Evolutionary conservation across 2,888 invertebrate species (phyloP).

Genomic region (Polydrusus pterygomalis): DNA sequence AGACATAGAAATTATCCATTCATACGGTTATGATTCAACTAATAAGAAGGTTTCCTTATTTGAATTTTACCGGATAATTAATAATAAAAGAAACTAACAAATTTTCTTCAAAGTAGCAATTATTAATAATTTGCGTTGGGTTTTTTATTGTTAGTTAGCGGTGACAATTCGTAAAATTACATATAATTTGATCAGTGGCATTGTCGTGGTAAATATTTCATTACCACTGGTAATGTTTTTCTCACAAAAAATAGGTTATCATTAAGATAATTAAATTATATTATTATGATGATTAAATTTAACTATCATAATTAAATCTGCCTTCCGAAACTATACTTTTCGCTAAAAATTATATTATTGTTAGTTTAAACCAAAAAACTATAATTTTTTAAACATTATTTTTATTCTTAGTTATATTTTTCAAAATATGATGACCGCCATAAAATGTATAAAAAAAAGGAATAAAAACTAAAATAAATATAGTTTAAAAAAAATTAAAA

Average conservation of each 20-base stretch:
- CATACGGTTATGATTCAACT: slow-evolving; percentile 52
- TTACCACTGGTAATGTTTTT: slow-evolving; percentile 1
- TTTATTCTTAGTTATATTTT: too few species aligned
- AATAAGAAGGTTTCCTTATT: slow-evolving; percentile 53
- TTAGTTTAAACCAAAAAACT: too few species aligned
- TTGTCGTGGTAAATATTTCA: not conserved
- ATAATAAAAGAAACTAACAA: slow-evolving; percentile 12
- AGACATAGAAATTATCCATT: slow-evolving; percentile 43
- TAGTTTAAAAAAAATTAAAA: too few species aligned
- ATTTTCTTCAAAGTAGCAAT: slow-evolving; percentile 31
- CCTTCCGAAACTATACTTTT: too few species aligned
- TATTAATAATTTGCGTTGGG: slow-evolving; percentile 25
- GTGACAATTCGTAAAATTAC: slow-evolving; percentile 26
- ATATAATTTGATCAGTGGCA: not conserved
- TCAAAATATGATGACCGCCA: too few species aligned
- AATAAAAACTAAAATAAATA: too few species aligned
- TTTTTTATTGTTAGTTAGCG: slow-evolving; percentile 6
- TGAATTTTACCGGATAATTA: slow-evolving; percentile 37
- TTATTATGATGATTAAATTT: not conserved
- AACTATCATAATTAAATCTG: too few species aligned
- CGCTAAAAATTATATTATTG: too few species aligned
- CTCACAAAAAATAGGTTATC: slow-evolving; percentile 24
- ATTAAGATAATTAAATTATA: not conserved
- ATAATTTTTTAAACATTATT: too few species aligned
- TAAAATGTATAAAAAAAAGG: too few species aligned